Conservation (phyloP, 2,797 vertebrate genomes). For the Phoeniculus purpureus region DNA sequence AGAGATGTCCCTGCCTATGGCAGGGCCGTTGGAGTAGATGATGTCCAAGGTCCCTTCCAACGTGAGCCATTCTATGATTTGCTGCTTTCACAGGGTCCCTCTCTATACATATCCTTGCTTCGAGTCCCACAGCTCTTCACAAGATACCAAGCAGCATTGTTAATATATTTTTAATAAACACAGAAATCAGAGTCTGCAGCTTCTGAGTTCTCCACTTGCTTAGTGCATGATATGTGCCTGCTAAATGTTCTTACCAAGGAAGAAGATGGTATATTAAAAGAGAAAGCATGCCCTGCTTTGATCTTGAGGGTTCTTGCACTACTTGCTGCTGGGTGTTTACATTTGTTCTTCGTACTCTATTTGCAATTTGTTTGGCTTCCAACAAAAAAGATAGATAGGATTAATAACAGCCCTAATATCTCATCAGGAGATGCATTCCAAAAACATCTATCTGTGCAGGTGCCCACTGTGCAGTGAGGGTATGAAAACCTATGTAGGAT, state of each 20-base stretch:
- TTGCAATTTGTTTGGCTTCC: conserved; percentile 41
- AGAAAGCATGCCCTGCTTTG: conserved; percentile 1
- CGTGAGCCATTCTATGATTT: too few species aligned
- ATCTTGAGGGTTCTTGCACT: background rate
- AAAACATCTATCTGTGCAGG: conserved; percentile 29
- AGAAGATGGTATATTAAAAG: background rate
- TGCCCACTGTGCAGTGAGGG: background rate
- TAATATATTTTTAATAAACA: background rate
- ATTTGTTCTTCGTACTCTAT: background rate
- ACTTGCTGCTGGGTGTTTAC: conserved; percentile 1
- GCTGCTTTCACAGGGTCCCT: background rate
- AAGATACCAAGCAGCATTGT: background rate
- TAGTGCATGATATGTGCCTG: background rate
- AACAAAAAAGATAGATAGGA: conserved; percentile 43
- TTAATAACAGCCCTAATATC: conserved; percentile 44
- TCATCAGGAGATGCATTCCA: conserved; percentile 59
- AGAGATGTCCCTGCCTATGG: too few species aligned
- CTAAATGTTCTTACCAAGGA: background rate
- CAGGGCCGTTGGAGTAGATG: too few species aligned
- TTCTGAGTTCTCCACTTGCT: background rate
- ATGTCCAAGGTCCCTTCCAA: too few species aligned
- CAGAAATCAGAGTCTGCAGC: background rate
- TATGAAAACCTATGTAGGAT: background rate
- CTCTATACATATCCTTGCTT: background rate
- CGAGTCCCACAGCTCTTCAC: background rate